Base-by-base conservation (phyloP, 2,888 invertebrate genomes). In the Tetropium fuscum region DNA sequence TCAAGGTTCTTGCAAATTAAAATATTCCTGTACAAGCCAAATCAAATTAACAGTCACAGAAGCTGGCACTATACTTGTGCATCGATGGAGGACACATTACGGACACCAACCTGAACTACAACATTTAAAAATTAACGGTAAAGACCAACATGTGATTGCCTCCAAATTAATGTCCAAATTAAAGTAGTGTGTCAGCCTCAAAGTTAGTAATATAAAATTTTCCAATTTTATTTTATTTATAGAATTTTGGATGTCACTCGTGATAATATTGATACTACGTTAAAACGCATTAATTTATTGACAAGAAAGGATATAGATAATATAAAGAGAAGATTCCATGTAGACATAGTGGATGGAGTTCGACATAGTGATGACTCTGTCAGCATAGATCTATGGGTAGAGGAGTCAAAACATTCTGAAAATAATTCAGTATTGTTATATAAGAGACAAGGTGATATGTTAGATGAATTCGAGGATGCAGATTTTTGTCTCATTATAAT, bases 391-490 rank as follows among this genome's bases (percentile, higher is more conserved):
- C 16, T 54, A 30, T 54, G 44, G 32, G 43, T 44, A 8, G 38
- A 25, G 18, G 19, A 25, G 8, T 13, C 16, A 16, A 41, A 25
- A 19, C 10, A 5, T 6, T n/a, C 19, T 3, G 44, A 11, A 8
- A 44, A 20, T 18, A 59, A 59, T 54, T 54, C 58, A 8, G 47
- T 54, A 7, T 47, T 54, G 19, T 41, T 54, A 6, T 59, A 57
- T 36, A 57, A 57, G 41, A 41, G 19, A 11, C 25, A 43, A 25
- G 13, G 8, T 2, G 25, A 43, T 7, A 8, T 20, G 7, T 16
- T 25, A 5, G 25, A 43, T 20, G 13, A 43, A 11, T 43, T 16
- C 11, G 11, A 43, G 13, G 25, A 22, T 8, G 11, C 15, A 10
- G 25, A 25, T 18, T 25, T 41, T 11, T 25, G 43, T 43, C 7